These are phyloP conservation scores for Bhutanitis thaidina DNA, from an alignment of 2,888 invertebrate species.

Conservation along the genomic window DNA sequence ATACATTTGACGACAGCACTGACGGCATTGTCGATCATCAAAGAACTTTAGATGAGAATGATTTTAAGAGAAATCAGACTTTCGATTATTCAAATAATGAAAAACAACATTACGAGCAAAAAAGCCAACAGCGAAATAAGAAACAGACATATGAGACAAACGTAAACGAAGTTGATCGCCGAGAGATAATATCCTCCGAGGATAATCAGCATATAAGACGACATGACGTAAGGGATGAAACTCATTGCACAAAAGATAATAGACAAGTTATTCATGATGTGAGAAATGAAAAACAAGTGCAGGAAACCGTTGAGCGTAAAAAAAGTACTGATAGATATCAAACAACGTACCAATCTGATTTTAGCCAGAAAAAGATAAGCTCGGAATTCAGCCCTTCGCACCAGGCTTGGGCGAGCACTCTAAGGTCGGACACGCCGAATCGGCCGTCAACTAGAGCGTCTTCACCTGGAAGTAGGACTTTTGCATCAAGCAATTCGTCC, in stretches of 20 bases:
- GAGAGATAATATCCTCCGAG: slow-evolving; percentile 27
- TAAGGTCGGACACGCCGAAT: slow-evolving; percentile 83
- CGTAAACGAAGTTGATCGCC: slow-evolving; percentile 33
- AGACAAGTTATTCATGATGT: slow-evolving; percentile 40
- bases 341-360: slow-evolving; percentile 82
- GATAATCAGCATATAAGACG: neutral
- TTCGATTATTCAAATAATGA: slow-evolving; percentile 17
- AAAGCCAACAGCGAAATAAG: neutral
- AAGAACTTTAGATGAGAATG: slow-evolving; percentile 52
- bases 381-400: slow-evolving; percentile 86
- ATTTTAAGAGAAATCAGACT: slow-evolving; percentile 32
- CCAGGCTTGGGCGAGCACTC: slow-evolving; percentile 86
- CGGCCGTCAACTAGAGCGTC: slow-evolving; percentile 74
- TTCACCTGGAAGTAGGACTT: slow-evolving; percentile 75
- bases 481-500: slow-evolving; percentile 75
- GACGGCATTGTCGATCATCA: slow-evolving; percentile 59
- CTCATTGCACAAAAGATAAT: slow-evolving; percentile 34
- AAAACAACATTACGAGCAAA: slow-evolving; percentile 18
- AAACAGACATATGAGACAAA: slow-evolving; percentile 30
- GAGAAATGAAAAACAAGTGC: slow-evolving; percentile 37
- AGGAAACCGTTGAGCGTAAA: slow-evolving; percentile 48
- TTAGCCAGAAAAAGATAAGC: slow-evolving; percentile 77
- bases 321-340: slow-evolving; percentile 72
- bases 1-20: slow-evolving; percentile 36
- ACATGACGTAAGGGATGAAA: slow-evolving; percentile 28